Percentiles rank a stretch among this genome's conserved stretches.
These are phyloP conservation scores for Cephus pulcher DNA, from an alignment of 2,888 invertebrate genomes.

Conservation along the genomic window DNA sequence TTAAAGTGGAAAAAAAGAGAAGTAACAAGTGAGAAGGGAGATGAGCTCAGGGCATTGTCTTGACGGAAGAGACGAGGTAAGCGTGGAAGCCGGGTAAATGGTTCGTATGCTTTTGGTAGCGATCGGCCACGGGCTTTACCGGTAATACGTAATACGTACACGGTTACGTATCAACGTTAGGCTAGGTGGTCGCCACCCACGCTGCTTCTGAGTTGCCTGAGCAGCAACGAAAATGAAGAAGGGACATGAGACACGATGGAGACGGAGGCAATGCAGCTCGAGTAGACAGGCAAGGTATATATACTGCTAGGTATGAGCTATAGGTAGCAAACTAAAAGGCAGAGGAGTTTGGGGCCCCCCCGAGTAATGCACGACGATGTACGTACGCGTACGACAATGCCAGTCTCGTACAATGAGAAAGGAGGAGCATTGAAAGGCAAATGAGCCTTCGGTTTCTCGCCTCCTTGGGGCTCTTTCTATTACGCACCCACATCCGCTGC, in stretches of 20 bases:
- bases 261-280: background rate
- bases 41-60: background rate
- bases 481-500: conserved; percentile 50
- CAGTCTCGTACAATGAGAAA: conserved; percentile 41
- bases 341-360: background rate
- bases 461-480: conserved; percentile 38
- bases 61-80: background rate
- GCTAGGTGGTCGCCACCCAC: background rate
- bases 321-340: background rate
- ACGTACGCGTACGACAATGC: conserved; percentile 39
- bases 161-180: background rate
- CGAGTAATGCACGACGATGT: background rate
- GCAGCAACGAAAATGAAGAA: background rate
- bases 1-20: background rate
- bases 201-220: background rate
- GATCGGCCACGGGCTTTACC: background rate
- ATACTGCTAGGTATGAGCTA: background rate
- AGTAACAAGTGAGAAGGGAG: background rate
- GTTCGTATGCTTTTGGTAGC: background rate
- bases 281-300: background rate
- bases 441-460: conserved; percentile 40
- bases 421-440: conserved; percentile 47
- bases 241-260: background rate
- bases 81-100: background rate
- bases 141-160: background rate